Evolutionary conservation across 2,888 invertebrate genomes (phyloP).

Genomic region (Lasioglossum morio): DNA sequence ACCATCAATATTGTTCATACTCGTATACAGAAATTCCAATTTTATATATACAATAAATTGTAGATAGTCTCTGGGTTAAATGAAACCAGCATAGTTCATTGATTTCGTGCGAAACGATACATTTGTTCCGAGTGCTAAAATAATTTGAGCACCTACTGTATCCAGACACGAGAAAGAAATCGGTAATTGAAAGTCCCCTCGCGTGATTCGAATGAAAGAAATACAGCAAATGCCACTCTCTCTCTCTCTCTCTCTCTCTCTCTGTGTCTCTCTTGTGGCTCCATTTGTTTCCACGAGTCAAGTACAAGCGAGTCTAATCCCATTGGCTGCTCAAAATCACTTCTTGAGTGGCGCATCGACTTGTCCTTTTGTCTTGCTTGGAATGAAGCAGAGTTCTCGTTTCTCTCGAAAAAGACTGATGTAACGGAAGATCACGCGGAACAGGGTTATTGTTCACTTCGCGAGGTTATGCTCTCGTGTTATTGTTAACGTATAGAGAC

Average conservation of each 20-base stretch:
- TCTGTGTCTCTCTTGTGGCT: neutral
- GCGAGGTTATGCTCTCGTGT: neutral
- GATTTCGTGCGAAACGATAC: neutral
- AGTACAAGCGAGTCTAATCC: neutral
- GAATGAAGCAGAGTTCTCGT: neutral
- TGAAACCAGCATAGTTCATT: neutral
- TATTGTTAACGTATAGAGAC: neutral
- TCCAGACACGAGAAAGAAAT: neutral
- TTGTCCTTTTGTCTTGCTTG: neutral
- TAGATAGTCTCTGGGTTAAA: neutral
- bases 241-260: no score
- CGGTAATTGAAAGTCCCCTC: neutral
- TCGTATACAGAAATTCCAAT: no score
- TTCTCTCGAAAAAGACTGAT: neutral
- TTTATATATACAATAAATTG: no score
- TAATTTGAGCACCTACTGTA: neutral
- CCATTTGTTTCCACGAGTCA: neutral
- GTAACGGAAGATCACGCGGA: neutral
- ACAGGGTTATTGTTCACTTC: neutral
- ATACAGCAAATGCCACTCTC: neutral
- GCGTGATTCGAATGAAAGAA: conserved; percentile 2
- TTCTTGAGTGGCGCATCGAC: neutral
- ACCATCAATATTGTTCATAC: no score
- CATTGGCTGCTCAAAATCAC: conserved; percentile 3
- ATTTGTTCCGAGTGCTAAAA: neutral